phyloP scores from a whole-genome alignment of 2,113 vertebrate genomes.

The Gyps fulvus region DNA sequence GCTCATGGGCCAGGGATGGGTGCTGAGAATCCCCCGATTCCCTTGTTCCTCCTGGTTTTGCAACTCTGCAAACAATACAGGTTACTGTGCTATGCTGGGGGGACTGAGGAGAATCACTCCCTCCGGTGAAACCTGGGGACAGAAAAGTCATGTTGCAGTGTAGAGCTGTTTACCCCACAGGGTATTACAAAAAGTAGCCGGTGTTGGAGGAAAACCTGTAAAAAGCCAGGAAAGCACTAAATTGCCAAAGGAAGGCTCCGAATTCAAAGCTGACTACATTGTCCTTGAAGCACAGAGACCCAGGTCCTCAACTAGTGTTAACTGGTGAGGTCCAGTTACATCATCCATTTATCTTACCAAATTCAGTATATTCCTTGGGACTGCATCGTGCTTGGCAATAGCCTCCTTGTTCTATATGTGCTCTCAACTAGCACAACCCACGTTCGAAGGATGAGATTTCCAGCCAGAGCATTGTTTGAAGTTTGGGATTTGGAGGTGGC shows the following conservation, averaged over 20 bases:
- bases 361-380: neutral
- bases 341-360: neutral
- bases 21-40: neutral
- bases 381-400: neutral
- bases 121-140: neutral
- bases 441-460: neutral
- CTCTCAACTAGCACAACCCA: neutral
- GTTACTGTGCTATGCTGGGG: neutral
- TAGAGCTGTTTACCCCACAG: neutral
- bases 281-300: neutral
- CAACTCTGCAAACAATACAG: neutral
- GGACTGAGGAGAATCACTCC: neutral
- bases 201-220: neutral
- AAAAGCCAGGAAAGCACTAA: neutral
- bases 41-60: neutral
- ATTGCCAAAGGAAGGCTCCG: neutral
- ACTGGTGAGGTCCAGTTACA: neutral
- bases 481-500: constrained; percentile 7
- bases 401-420: neutral
- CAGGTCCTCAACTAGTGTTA: neutral
- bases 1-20: neutral
- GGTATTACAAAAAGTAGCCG: neutral
- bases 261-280: neutral
- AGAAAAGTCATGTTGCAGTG: neutral
- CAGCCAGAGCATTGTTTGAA: constrained; percentile 2